phyloP scores from a whole-genome alignment of 2,113 vertebrate species.

The Equus quagga region DNA sequence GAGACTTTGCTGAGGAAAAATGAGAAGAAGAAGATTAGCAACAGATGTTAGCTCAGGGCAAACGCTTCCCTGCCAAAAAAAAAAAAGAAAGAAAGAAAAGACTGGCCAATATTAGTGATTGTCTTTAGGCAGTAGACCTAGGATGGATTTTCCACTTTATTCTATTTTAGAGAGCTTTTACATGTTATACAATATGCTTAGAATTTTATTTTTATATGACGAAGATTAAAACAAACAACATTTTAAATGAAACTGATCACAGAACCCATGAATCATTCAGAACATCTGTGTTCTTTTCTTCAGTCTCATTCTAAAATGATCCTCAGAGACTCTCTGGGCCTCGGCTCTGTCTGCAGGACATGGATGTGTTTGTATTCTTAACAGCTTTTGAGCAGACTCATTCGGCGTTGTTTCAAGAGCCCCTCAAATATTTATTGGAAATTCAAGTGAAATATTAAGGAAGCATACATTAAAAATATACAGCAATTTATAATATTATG shows the following conservation, averaged over 20 bases:
- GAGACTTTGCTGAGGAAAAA: too few species aligned
- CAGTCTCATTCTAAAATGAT: background rate
- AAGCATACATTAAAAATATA: background rate
- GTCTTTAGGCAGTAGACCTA: background rate
- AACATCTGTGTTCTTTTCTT: background rate
- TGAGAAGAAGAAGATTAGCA: too few species aligned
- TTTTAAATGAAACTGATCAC: background rate
- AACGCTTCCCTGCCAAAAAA: too few species aligned
- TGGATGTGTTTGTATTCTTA: accelerated
- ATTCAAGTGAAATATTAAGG: background rate
- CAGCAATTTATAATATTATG: background rate
- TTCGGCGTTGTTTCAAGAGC: background rate
- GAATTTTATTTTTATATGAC: background rate
- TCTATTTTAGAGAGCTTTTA: background rate
- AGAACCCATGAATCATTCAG: background rate
- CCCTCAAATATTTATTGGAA: background rate
- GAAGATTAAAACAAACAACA: background rate
- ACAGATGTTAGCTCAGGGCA: too few species aligned
- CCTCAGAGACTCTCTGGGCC: background rate
- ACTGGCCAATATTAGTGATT: accelerated
- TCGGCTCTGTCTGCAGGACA: background rate
- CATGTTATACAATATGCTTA: background rate
- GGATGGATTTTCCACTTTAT: background rate
- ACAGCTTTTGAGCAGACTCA: background rate
- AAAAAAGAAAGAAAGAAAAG: background rate